Evolutionary conservation across 2,888 invertebrate species (phyloP), one percentile per base, ranked within the genome.

Genomic region (Nezara viridula): DNA sequence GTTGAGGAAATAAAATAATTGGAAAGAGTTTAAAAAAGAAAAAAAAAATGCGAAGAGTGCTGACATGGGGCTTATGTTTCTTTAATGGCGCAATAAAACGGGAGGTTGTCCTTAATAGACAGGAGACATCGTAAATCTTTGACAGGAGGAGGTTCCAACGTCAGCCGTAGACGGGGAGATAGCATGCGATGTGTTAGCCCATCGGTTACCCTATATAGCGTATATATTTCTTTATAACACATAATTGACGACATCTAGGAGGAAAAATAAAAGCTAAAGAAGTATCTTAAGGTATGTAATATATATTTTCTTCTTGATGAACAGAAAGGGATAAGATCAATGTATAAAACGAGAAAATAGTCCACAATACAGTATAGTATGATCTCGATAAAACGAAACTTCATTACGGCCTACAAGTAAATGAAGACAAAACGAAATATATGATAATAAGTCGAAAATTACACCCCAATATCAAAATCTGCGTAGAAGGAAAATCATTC

Each of bases 81-180:
- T 81, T 81, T 81, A 81, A 44, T 81, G 14, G n/a, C 12, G 12
- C 81, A 40, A 81, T 81, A 81, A 81, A 81, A 81, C n/a, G 44
- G 10, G 4, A 40, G 81, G 81, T 44, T 81, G 5, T 14, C n/a
- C 44, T 44, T 81, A 47, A 81, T 44, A n/a, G 81, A n/a, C 5
- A 14, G 44, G 32, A 73, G 66, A 3, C 19, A 73, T 47, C 81
- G 81, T 81, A 81, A 81, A 81, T 81, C 81, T 81, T 47, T 4
- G 4, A 1, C 4, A 16, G 37, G 32, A 37, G 21, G 21, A 32
- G 19, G 14, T 27, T n/a, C 55, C n/a, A 2, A 55, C 14, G 60
- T 60, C 60, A 60, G 5, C n/a, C 3, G 66, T 2, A 9, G 32
- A 2, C 32, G 7, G 21, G 66, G 66, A 4, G 1, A 2, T 6